Conservation (phyloP, 2,797 vertebrate species). For the Galago senegalensis region DNA sequence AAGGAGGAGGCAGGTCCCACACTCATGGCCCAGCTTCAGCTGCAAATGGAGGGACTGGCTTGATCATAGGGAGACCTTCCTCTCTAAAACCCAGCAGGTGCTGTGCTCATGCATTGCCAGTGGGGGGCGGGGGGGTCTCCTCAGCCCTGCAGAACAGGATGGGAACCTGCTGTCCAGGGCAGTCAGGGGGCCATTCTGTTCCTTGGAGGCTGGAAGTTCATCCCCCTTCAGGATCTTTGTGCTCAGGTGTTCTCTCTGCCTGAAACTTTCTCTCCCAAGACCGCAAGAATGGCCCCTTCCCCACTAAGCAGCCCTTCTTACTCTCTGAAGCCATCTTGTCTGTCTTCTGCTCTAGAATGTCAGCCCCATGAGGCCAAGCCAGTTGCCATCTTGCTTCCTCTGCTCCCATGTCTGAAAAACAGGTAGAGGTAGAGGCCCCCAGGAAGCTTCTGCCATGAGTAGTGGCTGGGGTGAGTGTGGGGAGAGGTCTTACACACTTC, state of each 20-base stretch:
- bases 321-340: neutral
- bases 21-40: neutral
- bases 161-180: neutral
- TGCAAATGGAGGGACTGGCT: neutral
- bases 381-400: neutral
- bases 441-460: neutral
- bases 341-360: neutral
- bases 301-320: neutral
- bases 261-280: neutral
- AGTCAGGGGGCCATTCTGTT: neutral
- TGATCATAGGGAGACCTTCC: neutral
- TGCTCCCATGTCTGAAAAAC: neutral
- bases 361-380: neutral
- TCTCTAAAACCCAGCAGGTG: neutral
- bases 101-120: neutral
- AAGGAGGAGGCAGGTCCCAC: neutral
- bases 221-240: neutral
- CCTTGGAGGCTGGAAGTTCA: too few species aligned
- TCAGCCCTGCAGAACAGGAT: neutral
- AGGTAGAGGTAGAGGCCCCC: neutral
- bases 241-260: neutral
- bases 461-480: neutral
- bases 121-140: neutral
- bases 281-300: neutral
- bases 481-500: neutral